Base-by-base conservation (phyloP, 2,888 invertebrate species). In the Odontomyia ornata region DNA sequence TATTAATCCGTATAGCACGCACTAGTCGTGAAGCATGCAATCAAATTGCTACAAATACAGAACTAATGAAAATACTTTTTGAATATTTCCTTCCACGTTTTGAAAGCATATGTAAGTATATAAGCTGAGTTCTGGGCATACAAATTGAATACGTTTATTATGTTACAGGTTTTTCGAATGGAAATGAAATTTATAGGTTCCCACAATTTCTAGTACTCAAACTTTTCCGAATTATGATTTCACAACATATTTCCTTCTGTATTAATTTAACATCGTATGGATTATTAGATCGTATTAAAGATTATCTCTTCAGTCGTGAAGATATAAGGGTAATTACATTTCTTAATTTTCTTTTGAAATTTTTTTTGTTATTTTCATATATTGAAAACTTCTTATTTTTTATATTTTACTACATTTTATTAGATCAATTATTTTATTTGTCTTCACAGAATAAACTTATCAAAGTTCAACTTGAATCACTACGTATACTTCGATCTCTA, bases 1-100 rank as follows among this genome's bases (percentile, higher is more conserved):
- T 97, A 80, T 87, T 98, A 65, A 93, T 91, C 72, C 90, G 96
- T 80, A 85, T 97, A 52, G 90, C 91, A 0, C 90, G 96, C 82
- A 94, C 96, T 84, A 95, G 95, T 9, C 86, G 89, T 56, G 90
- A 91, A 80, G 89, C 91, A 75, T 90, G 93, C 0, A 85, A 89
- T 52, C 89, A 88, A 83, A 89, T 96, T 76, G 87, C 91, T 15
- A 87, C 89, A 64, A 90, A 89, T 80, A 90, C 91, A 0, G 88
- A 91, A 80, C 88, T 97, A 18, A 86, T 97, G 80, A 86, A 90
- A 1, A 86, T 87, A 18, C 88, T 94, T 21, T 83, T 91, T 18
- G 84, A 83, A 15, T 84, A 91, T 82, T 94, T 93, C 57, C 62
- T 86, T 69, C 84, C 86, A 1, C 80, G 80, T 18, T 77, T 84